phyloP scores from a whole-genome alignment of 2,113 vertebrate genomes.

The Odontophorus gujanensis region DNA sequence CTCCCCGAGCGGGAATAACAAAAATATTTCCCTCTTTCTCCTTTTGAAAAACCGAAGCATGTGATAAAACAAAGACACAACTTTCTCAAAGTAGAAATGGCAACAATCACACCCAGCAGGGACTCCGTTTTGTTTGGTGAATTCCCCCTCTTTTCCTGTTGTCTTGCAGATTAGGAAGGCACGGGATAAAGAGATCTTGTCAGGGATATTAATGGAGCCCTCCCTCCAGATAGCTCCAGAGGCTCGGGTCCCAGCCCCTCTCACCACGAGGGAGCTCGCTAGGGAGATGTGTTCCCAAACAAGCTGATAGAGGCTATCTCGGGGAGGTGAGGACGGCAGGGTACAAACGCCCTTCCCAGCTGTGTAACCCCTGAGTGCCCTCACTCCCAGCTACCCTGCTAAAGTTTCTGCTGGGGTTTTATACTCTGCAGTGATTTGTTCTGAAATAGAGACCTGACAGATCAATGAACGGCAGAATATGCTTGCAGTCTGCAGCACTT shows the following conservation, averaged over 20 bases:
- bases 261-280: neutral
- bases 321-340: neutral
- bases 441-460: neutral
- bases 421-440: neutral
- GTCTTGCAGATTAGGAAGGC: constrained; percentile 13
- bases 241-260: neutral
- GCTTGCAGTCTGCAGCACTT: neutral
- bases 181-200: constrained; percentile 20
- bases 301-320: constrained; percentile 5
- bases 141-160: constrained; percentile 1
- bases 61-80: neutral
- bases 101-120: neutral
- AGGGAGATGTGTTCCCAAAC: constrained; percentile 12
- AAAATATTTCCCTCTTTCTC: neutral
- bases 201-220: neutral
- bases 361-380: neutral
- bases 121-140: neutral
- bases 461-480: neutral
- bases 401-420: neutral
- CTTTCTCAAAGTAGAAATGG: neutral
- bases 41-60: neutral
- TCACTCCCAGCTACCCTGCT: neutral
- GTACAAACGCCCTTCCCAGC: neutral
- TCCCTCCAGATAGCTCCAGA: neutral
- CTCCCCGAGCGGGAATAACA: neutral